Percentiles rank a stretch among this genome's conserved stretches.
Conservation (phyloP, 2,113 vertebrate genomes). For the Macquaria australasica region DNA sequence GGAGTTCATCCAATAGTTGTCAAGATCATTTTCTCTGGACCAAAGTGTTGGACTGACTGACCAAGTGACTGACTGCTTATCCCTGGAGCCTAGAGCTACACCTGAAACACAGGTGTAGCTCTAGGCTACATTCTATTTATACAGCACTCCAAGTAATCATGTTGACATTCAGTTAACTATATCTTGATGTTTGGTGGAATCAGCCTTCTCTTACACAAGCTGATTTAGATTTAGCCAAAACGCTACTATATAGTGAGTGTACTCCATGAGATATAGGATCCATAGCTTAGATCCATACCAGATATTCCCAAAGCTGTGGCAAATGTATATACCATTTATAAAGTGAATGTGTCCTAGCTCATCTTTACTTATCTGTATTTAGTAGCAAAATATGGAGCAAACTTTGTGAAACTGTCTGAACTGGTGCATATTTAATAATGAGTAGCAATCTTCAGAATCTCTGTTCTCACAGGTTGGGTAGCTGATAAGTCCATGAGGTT, state of each 20-base stretch:
- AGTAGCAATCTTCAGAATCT: not conserved
- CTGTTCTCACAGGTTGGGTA: not conserved
- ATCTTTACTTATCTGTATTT: not conserved
- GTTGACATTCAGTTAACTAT: not conserved
- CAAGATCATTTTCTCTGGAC: no score
- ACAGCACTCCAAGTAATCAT: no score
- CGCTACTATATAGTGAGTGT: not conserved
- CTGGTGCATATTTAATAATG: not conserved
- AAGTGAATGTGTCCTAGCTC: not conserved
- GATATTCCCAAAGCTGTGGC: not conserved
- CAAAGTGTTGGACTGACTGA: no score
- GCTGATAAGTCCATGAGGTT: slow-evolving; percentile 3
- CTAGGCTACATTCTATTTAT: no score
- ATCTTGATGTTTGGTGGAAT: not conserved
- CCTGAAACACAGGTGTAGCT: no score
- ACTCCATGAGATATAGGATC: not conserved
- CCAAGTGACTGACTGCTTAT: no score
- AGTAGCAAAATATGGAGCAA: not conserved
- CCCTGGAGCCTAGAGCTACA: not conserved
- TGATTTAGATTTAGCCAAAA: not conserved
- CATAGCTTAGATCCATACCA: not conserved
- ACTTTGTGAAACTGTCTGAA: not conserved
- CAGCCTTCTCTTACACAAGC: not conserved
- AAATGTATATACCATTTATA: not conserved
- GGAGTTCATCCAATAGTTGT: not conserved